A percentile compares a stretch with the other conserved stretches of the same genome.
These are phyloP conservation scores for Apocrypta bakeri DNA, from an alignment of 1,140 invertebrate genomes.

Conservation along the genomic window DNA sequence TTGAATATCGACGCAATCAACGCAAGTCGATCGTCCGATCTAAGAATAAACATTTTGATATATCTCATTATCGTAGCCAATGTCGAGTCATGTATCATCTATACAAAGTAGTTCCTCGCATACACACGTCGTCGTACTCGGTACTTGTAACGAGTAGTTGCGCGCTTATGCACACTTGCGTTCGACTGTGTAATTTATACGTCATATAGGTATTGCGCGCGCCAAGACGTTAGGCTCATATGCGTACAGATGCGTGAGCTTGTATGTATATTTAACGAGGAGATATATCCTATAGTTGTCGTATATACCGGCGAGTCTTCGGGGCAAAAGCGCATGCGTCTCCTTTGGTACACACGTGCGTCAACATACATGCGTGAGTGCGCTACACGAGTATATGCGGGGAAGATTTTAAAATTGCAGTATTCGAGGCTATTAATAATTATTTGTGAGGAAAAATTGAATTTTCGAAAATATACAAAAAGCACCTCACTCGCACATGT, in stretches of 20 bases:
- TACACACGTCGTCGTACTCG: background rate
- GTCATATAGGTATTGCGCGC: constrained; percentile 29
- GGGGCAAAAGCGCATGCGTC: background rate
- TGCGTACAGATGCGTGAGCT: background rate
- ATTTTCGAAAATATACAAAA: background rate
- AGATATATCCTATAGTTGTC: background rate
- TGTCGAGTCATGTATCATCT: constrained; percentile 22
- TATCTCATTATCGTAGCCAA: background rate
- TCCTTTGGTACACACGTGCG: background rate
- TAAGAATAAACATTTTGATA: constrained; percentile 31
- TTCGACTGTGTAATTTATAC: constrained; percentile 39
- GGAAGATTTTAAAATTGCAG: constrained; percentile 1
- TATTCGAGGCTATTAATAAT: constrained; percentile 16
- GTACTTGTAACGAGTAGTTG: constrained; percentile 19
- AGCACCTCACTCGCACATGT: too few relatives aligned
- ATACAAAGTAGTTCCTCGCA: constrained; percentile 18
- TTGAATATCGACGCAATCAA: background rate
- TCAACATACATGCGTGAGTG: background rate
- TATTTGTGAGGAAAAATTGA: background rate
- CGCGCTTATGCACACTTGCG: background rate
- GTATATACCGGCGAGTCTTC: background rate
- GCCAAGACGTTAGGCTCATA: background rate
- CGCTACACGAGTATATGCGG: background rate
- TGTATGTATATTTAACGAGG: constrained; percentile 20
- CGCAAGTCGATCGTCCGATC: background rate